These are phyloP conservation scores for Drosophila setosimentum DNA, from an alignment of 2,888 invertebrate genomes.

Conservation along the genomic window DNA sequence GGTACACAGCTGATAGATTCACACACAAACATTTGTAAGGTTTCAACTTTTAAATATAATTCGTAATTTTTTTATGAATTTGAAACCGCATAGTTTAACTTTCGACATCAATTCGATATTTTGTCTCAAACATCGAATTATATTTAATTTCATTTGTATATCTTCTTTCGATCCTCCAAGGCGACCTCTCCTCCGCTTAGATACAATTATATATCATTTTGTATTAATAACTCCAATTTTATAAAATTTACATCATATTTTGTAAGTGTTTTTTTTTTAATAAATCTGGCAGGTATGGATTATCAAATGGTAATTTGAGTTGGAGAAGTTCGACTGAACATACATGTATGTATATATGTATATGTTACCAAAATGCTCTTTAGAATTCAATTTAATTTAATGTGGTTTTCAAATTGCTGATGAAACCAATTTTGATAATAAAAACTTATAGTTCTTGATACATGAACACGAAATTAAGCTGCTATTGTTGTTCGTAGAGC, in stretches of 20 bases:
- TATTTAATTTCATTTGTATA: background rate
- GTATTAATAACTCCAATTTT: background rate
- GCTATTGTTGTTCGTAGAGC: background rate
- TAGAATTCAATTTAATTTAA: too few species aligned
- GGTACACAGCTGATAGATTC: background rate
- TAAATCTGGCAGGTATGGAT: too few species aligned
- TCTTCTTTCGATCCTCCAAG: background rate
- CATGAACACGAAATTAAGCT: background rate
- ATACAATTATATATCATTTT: accelerated
- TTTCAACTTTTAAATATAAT: background rate
- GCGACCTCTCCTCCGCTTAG: background rate
- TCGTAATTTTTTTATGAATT: background rate
- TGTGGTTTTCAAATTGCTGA: background rate
- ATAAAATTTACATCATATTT: background rate
- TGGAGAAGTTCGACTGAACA: background rate
- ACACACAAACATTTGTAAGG: background rate
- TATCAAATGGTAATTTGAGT: background rate
- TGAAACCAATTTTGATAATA: background rate
- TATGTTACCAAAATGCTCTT: too few species aligned
- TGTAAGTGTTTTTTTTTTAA: background rate
- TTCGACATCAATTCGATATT: background rate
- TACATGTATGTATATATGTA: too few species aligned
- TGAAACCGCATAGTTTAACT: background rate
- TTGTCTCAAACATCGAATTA: background rate
- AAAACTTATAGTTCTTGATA: background rate